phyloP scores from a whole-genome alignment of 2,113 vertebrate genomes.

The Varanus salvator region DNA sequence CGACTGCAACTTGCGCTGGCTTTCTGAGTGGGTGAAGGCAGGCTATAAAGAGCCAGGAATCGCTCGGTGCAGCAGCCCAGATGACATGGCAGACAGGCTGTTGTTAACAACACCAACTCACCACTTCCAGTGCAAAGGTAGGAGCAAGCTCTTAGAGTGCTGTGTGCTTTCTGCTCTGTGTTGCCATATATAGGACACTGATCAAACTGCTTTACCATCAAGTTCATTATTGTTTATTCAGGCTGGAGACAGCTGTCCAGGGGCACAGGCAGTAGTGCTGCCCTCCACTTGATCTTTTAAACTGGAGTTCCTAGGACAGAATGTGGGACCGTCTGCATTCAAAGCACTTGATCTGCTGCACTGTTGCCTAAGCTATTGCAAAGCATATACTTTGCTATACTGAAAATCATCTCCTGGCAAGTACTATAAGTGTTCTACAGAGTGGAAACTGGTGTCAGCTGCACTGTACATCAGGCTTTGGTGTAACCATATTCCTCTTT shows the following conservation, averaged over 20 bases:
- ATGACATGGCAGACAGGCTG: slow-evolving; percentile 92
- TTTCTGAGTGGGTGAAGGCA: slow-evolving; percentile 98
- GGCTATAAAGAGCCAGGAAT: slow-evolving; percentile 98
- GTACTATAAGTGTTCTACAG: neutral
- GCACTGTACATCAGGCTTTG: neutral
- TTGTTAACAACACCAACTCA: slow-evolving; percentile 94
- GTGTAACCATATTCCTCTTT: neutral
- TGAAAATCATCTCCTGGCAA: neutral
- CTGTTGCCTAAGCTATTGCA: too few relatives aligned
- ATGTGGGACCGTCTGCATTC: neutral
- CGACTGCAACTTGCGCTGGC: slow-evolving; percentile 94
- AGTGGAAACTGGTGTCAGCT: neutral
- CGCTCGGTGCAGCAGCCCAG: slow-evolving; percentile 92
- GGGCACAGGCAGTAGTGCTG: neutral
- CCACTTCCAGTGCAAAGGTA: slow-evolving; percentile 96
- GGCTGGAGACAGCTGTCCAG: neutral
- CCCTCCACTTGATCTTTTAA: neutral
- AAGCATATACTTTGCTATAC: neutral
- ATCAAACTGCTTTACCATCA: neutral
- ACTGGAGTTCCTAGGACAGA: neutral
- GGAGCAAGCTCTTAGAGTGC: slow-evolving; percentile 1
- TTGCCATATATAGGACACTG: neutral
- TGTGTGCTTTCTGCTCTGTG: neutral
- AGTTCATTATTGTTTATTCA: neutral
- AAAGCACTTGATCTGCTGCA: neutral